Conservation (phyloP, 2,888 invertebrate species). For the Hanleya hanleyi region DNA sequence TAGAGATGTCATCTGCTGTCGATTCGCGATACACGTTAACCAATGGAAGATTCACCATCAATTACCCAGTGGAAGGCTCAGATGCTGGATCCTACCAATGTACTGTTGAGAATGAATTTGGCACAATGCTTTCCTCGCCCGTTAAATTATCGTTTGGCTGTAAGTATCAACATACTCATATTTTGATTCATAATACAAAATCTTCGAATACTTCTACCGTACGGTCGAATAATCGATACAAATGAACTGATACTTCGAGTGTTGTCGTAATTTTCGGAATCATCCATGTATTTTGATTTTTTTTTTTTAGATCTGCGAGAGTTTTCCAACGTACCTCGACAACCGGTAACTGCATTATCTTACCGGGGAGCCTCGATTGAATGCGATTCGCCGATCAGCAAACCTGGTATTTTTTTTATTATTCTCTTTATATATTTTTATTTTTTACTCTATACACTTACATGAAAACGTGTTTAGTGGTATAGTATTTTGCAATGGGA, state of each 20-base stretch:
- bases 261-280: too few species aligned
- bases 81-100: constrained; percentile 95
- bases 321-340: constrained; percentile 65
- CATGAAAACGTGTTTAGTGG: too few species aligned
- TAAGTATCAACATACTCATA: constrained; percentile 50
- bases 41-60: constrained; percentile 92
- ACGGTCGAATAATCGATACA: too few species aligned
- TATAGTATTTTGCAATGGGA: too few species aligned
- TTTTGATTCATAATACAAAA: not conserved
- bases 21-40: constrained; percentile 82
- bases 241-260: too few species aligned
- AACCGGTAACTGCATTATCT: constrained; percentile 51
- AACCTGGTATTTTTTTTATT: constrained; percentile 80
- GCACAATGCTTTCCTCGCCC: constrained; percentile 90
- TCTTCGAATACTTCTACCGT: too few species aligned
- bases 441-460: too few species aligned
- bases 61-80: constrained; percentile 82
- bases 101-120: constrained; percentile 90
- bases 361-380: constrained; percentile 58
- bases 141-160: constrained; percentile 90
- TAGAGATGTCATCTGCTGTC: constrained; percentile 22
- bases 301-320: constrained; percentile 57
- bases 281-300: too few species aligned
- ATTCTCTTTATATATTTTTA: too few species aligned
- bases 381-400: constrained; percentile 86